Evolutionary conservation across 2,113 vertebrate genomes (phyloP), one percentile per base, ranked within the genome.

Genomic region (Callipepla californica): DNA sequence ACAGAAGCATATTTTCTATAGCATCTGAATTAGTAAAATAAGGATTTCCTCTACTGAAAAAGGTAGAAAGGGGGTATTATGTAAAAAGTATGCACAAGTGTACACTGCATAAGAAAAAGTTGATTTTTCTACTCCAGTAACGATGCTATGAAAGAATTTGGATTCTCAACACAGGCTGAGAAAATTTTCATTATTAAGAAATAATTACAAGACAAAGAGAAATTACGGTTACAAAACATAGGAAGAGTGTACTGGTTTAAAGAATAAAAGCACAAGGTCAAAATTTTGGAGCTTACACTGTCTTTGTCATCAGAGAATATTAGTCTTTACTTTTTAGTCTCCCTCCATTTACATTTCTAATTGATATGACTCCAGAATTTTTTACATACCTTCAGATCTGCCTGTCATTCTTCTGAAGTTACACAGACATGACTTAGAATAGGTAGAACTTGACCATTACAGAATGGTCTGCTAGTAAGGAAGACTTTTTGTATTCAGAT

Each of bases 21-120:
- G 44, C 18, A 80, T 59, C 59, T 90, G 47, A 44, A 84, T 87
- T 87, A 87, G 65, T 62, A 94, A 92, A 67, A 83, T 13, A 82
- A 94, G 63, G 13, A 26, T 58, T 91, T 82, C 1, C 7, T 12
- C 7, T 65, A 30, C 42, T 80, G n/a, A 91, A 93, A 74, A 61
- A 90, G 22, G 51, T 48, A 51, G n/a, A 59, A 87, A 75, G 2
- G 2, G 7, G 72, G 2, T 55, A 45, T 1, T 72, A 36, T 50
- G 67, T 55, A 13, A 87, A 88, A 92, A 72, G 0, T 2, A n/a
- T 48, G 59, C 9, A 34, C 5, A 57, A 61, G 51, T 9, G 2
- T 19, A 38, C 13, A 78, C 2, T 44, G 26, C 22, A n/a, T 21
- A 59, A 40, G 5, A 67, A 65, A 0, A 1, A 20, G 38, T 70